A percentile compares a stretch with the other conserved stretches of the same genome.
Evolutionary conservation across 2,888 invertebrate species (phyloP).

Genomic region (Magallana nippona): DNA sequence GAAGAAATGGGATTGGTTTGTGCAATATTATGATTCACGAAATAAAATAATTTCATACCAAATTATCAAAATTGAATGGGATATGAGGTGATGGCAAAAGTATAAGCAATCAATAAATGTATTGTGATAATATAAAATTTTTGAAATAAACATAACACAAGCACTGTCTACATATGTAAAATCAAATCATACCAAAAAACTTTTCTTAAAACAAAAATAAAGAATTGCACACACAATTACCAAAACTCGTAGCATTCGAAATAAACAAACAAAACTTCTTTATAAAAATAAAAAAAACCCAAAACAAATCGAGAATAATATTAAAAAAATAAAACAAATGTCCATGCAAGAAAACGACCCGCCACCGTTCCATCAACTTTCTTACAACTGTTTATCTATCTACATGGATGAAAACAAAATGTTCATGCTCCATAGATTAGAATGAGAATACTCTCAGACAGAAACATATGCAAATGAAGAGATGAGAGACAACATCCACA

Average conservation of each 20-base stretch:
- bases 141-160: neutral
- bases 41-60: too few relatives aligned
- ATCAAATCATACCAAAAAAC: neutral
- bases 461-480: slow-evolving; percentile 20
- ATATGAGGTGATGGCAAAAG: too few relatives aligned
- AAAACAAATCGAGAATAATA: neutral
- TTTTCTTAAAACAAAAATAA: neutral
- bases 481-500: slow-evolving; percentile 14
- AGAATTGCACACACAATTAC: neutral
- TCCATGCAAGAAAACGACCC: slow-evolving; percentile 8
- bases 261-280: too few relatives aligned
- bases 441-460: neutral
- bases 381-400: neutral
- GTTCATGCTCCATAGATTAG: neutral
- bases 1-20: neutral
- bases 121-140: neutral
- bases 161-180: neutral
- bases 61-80: too few relatives aligned
- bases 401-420: neutral
- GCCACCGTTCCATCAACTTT: neutral
- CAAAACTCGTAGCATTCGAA: neutral
- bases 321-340: neutral
- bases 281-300: neutral
- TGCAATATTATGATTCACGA: neutral
- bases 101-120: neutral